Evolutionary conservation across 2,113 vertebrate species (phyloP).

Genomic region (Hiodon tergisus): DNA sequence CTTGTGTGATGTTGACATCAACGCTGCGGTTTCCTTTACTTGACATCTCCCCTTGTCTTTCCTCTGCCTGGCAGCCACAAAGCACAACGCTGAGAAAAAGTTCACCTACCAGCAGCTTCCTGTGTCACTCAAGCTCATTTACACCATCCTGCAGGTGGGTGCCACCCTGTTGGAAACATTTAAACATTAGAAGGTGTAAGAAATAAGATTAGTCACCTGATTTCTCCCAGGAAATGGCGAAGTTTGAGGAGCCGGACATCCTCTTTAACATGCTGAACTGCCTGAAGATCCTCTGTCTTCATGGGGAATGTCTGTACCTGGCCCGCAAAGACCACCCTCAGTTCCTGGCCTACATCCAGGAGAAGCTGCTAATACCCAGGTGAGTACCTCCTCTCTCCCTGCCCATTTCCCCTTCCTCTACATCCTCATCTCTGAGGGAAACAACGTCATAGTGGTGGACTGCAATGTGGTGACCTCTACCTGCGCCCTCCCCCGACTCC

Average conservation of each 20-base stretch:
- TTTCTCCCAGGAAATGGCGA: conserved; percentile 83
- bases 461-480: too few species aligned
- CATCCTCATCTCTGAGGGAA: not conserved
- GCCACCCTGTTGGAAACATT: not conserved
- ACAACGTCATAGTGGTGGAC: too few species aligned
- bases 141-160: conserved; percentile 93
- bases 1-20: too few species aligned
- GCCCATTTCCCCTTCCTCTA: too few species aligned
- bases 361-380: conserved; percentile 95
- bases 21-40: too few species aligned
- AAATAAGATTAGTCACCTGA: conserved; percentile 2
- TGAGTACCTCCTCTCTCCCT: conserved; percentile 35
- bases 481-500: not conserved
- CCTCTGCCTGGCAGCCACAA: conserved; percentile 65
- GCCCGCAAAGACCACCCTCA: conserved; percentile 88
- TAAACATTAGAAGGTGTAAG: not conserved
- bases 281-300: conserved; percentile 90
- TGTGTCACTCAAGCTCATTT: conserved; percentile 87
- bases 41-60: conserved; percentile 13
- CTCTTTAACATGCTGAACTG: conserved; percentile 98
- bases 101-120: conserved; percentile 95
- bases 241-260: conserved; percentile 96
- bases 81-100: conserved; percentile 86
- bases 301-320: conserved; percentile 88
- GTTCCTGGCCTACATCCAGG: conserved; percentile 91